Conservation (phyloP, 2,888 invertebrate genomes). For the Drosophila mulleri region DNA sequence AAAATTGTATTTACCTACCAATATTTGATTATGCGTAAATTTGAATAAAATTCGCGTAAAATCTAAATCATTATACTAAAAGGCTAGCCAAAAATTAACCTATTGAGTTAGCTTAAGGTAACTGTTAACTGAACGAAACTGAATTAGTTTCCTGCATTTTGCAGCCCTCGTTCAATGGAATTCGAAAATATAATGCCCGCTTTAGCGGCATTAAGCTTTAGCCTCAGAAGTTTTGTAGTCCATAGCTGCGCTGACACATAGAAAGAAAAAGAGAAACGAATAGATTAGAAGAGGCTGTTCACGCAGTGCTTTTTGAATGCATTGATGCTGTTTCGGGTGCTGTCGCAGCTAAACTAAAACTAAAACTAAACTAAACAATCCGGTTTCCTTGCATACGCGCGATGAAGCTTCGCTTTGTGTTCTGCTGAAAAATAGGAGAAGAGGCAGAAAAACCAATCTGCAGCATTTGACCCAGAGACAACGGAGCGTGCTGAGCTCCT, state of each 20-base stretch:
- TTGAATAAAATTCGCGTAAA: background rate
- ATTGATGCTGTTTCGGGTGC: conserved; percentile 26
- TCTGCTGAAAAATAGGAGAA: conserved; percentile 24
- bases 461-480: conserved; percentile 59
- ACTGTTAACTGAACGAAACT: background rate
- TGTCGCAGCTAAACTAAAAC: conserved; percentile 4
- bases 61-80: no score
- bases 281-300: conserved; percentile 28
- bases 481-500: conserved; percentile 28
- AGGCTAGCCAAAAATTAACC: no score
- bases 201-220: background rate
- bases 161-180: background rate
- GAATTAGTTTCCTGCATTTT: background rate
- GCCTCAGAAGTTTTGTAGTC: conserved; percentile 12
- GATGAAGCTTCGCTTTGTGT: conserved; percentile 41
- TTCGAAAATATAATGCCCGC: conserved; percentile 1
- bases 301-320: conserved; percentile 28
- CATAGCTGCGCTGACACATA: background rate
- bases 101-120: no score
- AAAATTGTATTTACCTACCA: background rate
- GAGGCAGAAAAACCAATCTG: conserved; percentile 26
- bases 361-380: conserved; percentile 40
- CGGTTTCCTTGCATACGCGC: conserved; percentile 51
- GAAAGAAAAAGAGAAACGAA: conserved; percentile 32
- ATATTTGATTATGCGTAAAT: background rate